Evolutionary conservation across 2,113 vertebrate genomes (phyloP).

Genomic region (Caloenas nicobarica): DNA sequence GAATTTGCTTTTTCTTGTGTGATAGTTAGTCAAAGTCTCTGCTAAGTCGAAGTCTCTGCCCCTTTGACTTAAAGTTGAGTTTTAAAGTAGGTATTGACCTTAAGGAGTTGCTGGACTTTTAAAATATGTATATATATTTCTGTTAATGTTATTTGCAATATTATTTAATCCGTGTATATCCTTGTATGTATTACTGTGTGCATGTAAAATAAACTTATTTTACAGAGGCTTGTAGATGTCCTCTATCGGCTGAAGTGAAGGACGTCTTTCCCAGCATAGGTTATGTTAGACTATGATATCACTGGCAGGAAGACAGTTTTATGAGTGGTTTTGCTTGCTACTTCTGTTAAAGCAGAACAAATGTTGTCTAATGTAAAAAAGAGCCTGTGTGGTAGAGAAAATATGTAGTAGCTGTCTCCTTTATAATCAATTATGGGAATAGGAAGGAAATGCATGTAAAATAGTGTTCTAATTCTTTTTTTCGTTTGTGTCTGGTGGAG

Average conservation of each 20-base stretch:
- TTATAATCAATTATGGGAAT: neutral
- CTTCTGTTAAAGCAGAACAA: conserved; percentile 46
- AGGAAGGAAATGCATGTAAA: conserved; percentile 4
- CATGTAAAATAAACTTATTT: neutral
- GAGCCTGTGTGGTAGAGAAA: conserved; percentile 35
- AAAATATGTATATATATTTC: neutral
- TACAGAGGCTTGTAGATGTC: neutral
- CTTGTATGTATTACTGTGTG: neutral
- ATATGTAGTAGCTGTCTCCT: neutral
- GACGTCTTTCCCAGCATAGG: conserved; percentile 22
- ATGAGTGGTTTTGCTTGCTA: conserved; percentile 67
- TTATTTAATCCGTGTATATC: neutral
- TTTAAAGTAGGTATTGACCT: neutral
- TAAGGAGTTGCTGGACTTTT: neutral
- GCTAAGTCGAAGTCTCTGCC: neutral
- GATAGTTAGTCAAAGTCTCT: neutral
- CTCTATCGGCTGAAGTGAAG: conserved; percentile 21
- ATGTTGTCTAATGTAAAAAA: conserved; percentile 41
- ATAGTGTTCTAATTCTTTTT: neutral
- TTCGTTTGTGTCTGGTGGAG: neutral
- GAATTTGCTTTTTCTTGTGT: neutral
- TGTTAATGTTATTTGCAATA: neutral
- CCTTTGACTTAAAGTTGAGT: neutral
- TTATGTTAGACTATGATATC: conserved; percentile 18
- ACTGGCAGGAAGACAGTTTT: conserved; percentile 64